phyloP scores from a whole-genome alignment of 2,797 vertebrate genomes.

The Synanceia verrucosa region DNA sequence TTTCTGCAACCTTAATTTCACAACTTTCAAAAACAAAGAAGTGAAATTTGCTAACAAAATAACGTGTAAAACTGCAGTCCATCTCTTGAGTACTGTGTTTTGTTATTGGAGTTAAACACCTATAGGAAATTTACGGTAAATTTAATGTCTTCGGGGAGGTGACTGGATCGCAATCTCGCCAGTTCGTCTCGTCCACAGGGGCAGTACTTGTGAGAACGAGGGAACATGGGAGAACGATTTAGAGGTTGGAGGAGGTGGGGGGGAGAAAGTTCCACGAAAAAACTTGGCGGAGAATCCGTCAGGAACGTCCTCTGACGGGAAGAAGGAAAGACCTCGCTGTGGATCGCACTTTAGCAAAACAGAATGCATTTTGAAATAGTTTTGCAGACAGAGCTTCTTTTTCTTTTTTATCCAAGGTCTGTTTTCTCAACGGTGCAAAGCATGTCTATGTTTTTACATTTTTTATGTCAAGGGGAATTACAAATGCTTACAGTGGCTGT shows the following conservation, averaged over 20 bases:
- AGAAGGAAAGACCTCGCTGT: constrained; percentile 9
- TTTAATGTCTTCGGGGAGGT: constrained; percentile 43
- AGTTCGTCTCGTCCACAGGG: constrained; percentile 39
- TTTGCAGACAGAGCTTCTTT: not conserved
- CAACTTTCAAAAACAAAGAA: too few relatives aligned
- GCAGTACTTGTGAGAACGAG: constrained; percentile 45
- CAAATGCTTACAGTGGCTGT: constrained; percentile 14
- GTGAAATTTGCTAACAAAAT: too few relatives aligned
- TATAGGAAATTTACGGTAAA: too few relatives aligned
- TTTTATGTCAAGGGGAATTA: constrained; percentile 20
- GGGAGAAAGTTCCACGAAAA: constrained; percentile 4
- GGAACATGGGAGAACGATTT: constrained; percentile 9
- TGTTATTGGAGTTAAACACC: too few relatives aligned
- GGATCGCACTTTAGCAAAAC: constrained; percentile 26
- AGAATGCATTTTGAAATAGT: constrained; percentile 9
- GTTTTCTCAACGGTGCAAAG: constrained; percentile 10
- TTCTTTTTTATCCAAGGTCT: not conserved
- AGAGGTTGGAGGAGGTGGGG: not conserved
- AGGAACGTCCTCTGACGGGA: constrained; percentile 2
- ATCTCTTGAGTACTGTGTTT: too few relatives aligned
- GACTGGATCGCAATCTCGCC: constrained; percentile 38
- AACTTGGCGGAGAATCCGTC: constrained; percentile 19
- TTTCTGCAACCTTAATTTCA: too few relatives aligned
- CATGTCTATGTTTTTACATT: constrained; percentile 27
- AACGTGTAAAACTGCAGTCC: too few relatives aligned